These are phyloP conservation scores for Augochlora pura DNA, from an alignment of 1,140 invertebrate genomes.

Conservation along the genomic window DNA sequence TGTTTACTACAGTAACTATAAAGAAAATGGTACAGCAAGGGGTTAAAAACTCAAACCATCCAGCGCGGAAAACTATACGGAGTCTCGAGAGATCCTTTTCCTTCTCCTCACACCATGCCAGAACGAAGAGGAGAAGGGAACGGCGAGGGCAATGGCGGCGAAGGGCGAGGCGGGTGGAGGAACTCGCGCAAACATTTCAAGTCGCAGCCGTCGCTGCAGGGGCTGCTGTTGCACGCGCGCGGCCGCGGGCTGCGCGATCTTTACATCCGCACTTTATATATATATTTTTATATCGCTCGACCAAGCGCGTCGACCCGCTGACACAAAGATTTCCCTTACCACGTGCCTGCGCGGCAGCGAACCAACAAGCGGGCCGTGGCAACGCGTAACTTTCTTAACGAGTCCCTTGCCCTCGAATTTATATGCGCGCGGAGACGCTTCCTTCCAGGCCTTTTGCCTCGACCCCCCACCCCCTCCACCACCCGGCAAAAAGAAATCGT, in stretches of 20 bases:
- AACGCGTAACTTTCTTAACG: background rate
- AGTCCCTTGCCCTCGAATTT: background rate
- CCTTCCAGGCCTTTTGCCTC: background rate
- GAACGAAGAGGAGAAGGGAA: too few relatives aligned
- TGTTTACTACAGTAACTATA: too few relatives aligned
- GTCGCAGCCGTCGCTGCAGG: background rate
- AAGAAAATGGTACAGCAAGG: too few relatives aligned
- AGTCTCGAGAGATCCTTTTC: too few relatives aligned
- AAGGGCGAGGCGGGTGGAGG: background rate
- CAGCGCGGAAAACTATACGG: too few relatives aligned
- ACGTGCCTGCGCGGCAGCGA: background rate
- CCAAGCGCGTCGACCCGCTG: conserved; percentile 31
- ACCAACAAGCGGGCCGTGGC: background rate
- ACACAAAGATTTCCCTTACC: conserved; percentile 29
- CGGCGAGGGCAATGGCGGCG: too few relatives aligned
- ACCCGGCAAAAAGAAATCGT: too few relatives aligned
- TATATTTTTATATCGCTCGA: conserved; percentile 38
- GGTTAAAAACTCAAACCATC: too few relatives aligned
- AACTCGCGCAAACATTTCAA: conserved; percentile 20
- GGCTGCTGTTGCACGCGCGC: background rate
- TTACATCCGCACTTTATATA: conserved; percentile 45
- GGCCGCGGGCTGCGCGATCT: conserved; percentile 18
- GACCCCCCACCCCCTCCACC: too few relatives aligned
- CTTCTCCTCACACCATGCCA: too few relatives aligned
- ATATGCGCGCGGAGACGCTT: background rate